phyloP scores from a whole-genome alignment of 2,888 invertebrate genomes.

The Calameuta idolon region DNA sequence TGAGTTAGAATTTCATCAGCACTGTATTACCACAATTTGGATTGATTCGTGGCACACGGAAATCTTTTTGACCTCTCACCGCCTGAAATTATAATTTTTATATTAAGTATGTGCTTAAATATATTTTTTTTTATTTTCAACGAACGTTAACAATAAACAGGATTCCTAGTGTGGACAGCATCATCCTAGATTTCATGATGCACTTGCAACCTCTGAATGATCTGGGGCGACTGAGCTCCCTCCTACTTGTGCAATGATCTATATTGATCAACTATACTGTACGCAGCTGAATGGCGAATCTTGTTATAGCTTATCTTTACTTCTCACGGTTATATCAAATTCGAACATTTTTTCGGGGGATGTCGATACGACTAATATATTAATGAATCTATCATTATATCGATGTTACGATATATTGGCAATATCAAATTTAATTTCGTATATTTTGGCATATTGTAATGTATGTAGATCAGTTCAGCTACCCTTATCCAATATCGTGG shows the following conservation, averaged over 20 bases:
- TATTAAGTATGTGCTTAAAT: not conserved
- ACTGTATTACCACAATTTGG: constrained; percentile 39
- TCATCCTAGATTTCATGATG: constrained; percentile 19
- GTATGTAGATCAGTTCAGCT: not conserved
- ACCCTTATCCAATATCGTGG: not conserved
- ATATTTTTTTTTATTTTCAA: constrained; percentile 34
- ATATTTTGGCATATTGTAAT: not conserved
- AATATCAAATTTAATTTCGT: not conserved
- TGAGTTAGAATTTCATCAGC: not conserved
- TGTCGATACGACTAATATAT: not conserved
- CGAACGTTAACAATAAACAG: constrained; percentile 45
- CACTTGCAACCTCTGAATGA: constrained; percentile 12
- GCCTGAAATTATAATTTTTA: constrained; percentile 30
- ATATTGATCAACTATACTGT: constrained; percentile 19
- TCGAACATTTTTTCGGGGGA: not conserved
- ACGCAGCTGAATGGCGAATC: not conserved
- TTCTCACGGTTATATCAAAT: not conserved
- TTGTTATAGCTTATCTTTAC: not conserved
- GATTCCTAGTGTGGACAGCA: constrained; percentile 23
- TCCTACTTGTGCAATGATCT: constrained; percentile 16
- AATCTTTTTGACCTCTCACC: constrained; percentile 12
- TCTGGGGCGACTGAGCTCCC: constrained; percentile 25
- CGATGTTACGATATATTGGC: not conserved
- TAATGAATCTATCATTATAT: not conserved
- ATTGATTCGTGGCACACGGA: constrained; percentile 27